Base-by-base conservation (phyloP, 2,797 vertebrate genomes). In the Notolepis coatsorum region DNA sequence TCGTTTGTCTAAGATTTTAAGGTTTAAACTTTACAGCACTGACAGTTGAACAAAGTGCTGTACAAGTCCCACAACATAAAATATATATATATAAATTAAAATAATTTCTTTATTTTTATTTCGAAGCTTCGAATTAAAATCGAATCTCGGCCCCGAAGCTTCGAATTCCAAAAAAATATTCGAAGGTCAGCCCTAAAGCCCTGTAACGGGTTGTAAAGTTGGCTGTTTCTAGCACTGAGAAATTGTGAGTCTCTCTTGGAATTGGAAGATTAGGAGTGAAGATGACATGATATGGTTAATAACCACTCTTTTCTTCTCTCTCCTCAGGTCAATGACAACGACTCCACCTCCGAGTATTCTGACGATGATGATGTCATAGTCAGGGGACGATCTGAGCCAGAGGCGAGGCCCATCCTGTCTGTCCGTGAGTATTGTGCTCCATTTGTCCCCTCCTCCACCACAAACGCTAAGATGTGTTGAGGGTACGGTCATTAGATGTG, bases 331-430 rank as follows among this genome's bases (percentile, higher is more conserved):
- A 84, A 93, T 0, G 89, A 95, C 77, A 92, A 91, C 4, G 93
- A 95, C 66, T 93, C 94, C 47, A 93, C 90, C 15, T 96, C 96
- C 0, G 93, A 95, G 1, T 92, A 94, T 54, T 98, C 96, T 0
- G 96, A 98, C 18, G 96, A 98, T 20, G 96, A 93, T 12, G 96
- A 98, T 0, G 75, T 88, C 63, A 78, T 84, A 13, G 65, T 81
- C 25, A 89, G 87, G 9, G 94, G 95, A 1, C 91, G 84, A 24
- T 88, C 94, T 0, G 95, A 95, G 52, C 91, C 92, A 4, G 97
- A 99, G 89, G 94, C 92, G 0, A 93, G 92, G 41, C 97, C 97
- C 35, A 99, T 99, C 88, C 76, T 99, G 31, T 97, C 96, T 61
- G 88, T 96, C 57, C 96, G 97, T 98, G 85, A 98, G 97, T 97